Base-by-base conservation (phyloP, 2,888 invertebrate species). In the Bombylius major region DNA sequence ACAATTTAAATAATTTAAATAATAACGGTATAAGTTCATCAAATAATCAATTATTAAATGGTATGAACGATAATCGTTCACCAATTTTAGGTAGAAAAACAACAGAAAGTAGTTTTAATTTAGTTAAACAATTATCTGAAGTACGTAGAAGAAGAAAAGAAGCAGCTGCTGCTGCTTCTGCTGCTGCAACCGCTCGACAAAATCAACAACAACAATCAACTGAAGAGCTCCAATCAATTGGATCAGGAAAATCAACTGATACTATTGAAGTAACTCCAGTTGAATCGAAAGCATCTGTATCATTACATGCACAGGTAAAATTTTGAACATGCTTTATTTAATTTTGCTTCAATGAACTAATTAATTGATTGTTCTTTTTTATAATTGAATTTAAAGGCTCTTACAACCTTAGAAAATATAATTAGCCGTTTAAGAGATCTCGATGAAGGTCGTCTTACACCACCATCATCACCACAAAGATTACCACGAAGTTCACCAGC, bases 401-500 rank as follows among this genome's bases (percentile, higher is more conserved):
- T 80, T 59, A 78, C 78, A 31, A 80, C 80, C 46, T 69, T 81
- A 64, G 81, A 81, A 64, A 80, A 78, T 65, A 75, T 81, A 50
- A 76, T 80, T 52, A 79, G 78, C 56, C 75, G 79, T 36, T 66
- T 80, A 62, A 71, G 79, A 53, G 81, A 75, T 65, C 62, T 75
- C 50, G 79, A 79, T 62, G 79, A 79, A 63, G 76, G 73, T 32
- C 71, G 75, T 23, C 63, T 73, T 34, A 76, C 78, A 47, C 76
- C 78, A n/a, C 76, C 77, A 23, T 67, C 73, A 32, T 69, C 74
- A 33, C 74, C 74, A 1, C 78, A 80, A 48, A 80, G 88, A 62
- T 75, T 87, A 58, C 86, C 87, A 14, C 80, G 87, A 66, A 86
- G 87, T 67, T 86, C 83, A n/a, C 88, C 87, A 49, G 82, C 82